phyloP scores from a whole-genome alignment of 2,113 vertebrate genomes.

The Cyanocitta stelleri region DNA sequence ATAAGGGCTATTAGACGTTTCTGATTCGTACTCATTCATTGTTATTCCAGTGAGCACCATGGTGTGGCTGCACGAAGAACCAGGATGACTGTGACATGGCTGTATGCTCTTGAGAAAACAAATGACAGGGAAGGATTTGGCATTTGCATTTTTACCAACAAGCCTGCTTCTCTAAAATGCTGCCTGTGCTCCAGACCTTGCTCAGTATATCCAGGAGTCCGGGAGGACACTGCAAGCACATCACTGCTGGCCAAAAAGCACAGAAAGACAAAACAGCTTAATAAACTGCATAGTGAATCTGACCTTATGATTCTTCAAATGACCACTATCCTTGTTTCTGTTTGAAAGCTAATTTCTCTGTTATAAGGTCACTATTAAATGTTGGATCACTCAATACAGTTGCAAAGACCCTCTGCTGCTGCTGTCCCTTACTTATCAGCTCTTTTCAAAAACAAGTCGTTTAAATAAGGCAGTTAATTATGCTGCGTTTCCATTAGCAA shows the following conservation, averaged over 20 bases:
- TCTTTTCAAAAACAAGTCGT: not conserved
- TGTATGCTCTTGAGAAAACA: not conserved
- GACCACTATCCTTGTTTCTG: not conserved
- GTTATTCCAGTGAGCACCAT: not conserved
- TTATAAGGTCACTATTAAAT: not conserved
- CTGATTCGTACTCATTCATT: not conserved
- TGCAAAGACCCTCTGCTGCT: not conserved
- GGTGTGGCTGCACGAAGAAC: not conserved
- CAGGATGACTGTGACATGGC: not conserved
- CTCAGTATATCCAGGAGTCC: not conserved
- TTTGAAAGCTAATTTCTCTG: not conserved
- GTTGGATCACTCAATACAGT: not conserved
- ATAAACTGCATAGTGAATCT: not conserved
- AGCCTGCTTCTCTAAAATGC: not conserved
- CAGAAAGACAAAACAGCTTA: not conserved
- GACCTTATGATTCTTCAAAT: not conserved
- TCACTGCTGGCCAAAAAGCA: not conserved
- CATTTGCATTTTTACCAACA: not conserved
- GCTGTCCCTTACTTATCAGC: not conserved
- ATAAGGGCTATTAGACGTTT: not conserved
- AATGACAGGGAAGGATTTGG: not conserved
- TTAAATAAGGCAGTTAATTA: slow-evolving; percentile 22
- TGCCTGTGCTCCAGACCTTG: not conserved
- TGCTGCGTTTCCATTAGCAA: not conserved
- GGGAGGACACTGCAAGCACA: not conserved